Conservation (phyloP, 37 sponge, comb jelly and placozoan genomes). For the Bolinopsis microptera region DNA sequence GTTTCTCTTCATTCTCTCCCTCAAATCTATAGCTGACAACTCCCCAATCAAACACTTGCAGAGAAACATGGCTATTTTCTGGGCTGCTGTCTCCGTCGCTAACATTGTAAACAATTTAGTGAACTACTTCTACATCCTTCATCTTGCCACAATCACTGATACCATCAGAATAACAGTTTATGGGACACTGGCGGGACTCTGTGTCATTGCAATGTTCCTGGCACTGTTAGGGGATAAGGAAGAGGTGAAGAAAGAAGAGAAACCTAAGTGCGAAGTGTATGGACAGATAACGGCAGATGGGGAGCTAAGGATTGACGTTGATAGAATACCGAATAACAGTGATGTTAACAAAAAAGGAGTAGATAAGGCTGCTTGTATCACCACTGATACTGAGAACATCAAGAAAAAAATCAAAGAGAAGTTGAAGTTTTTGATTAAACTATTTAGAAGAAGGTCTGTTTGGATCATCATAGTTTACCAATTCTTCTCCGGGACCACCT, state of each 20-base stretch:
- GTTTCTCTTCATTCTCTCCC: background rate
- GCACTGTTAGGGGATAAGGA: background rate
- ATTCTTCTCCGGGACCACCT: conserved; percentile 23
- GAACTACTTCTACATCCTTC: conserved; percentile 20
- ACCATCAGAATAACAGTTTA: background rate
- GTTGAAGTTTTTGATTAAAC: background rate
- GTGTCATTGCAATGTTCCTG: conserved; percentile 15
- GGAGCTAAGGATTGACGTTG: background rate
- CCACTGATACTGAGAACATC: background rate
- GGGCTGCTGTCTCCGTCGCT: background rate
- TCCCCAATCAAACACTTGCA: background rate
- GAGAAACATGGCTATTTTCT: conserved; percentile 6
- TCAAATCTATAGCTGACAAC: conserved; percentile 34
- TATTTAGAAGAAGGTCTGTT: background rate
- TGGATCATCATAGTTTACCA: conserved; percentile 39
- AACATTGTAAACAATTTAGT: conserved; percentile 18
- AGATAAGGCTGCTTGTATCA: background rate
- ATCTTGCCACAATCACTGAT: background rate
- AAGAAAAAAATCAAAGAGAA: background rate
- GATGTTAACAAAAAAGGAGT: background rate
- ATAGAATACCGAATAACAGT: background rate
- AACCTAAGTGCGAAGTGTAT: background rate
- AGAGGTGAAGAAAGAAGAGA: background rate
- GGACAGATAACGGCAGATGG: background rate
- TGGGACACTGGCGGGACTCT: background rate